Conservation (phyloP, 1,140 invertebrate species). For the Trichogramma pretiosum region DNA sequence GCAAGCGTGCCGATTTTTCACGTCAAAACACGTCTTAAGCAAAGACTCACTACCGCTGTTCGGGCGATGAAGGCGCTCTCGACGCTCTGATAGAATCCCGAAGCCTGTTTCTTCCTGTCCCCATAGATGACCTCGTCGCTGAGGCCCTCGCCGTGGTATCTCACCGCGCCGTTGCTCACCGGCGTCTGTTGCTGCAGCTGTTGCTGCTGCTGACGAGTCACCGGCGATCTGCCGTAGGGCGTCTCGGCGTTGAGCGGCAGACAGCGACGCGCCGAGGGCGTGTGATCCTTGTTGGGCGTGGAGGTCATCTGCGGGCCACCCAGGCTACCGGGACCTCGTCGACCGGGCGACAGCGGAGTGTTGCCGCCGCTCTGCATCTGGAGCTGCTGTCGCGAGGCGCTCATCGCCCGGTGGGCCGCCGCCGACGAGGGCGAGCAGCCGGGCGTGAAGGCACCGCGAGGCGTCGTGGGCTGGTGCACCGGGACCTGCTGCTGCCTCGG, state of each 20-base stretch:
- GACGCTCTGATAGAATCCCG: conserved; percentile 29
- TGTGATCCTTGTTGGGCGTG: conserved; percentile 42
- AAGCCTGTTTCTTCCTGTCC: conserved; percentile 24
- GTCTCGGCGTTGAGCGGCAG: conserved; percentile 34
- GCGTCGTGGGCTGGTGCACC: conserved; percentile 37
- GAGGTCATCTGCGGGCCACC: conserved; percentile 37
- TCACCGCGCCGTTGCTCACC: conserved; percentile 34
- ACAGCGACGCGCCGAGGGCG: conserved; percentile 38
- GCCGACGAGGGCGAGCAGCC: conserved; percentile 33
- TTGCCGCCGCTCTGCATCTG: conserved; percentile 15
- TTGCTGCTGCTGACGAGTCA: not conserved
- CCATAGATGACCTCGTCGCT: conserved; percentile 14
- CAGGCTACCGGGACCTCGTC: not conserved
- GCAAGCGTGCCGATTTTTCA: not conserved
- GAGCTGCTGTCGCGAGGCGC: conserved; percentile 9
- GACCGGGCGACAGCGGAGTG: conserved; percentile 31
- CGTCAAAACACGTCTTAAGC: not conserved
- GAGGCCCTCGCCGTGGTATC: conserved; percentile 30
- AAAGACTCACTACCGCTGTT: conserved; percentile 40
- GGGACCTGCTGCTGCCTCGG: conserved; percentile 27
- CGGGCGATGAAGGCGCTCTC: conserved; percentile 43
- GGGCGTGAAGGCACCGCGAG: conserved; percentile 41
- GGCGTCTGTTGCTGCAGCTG: too few species aligned
- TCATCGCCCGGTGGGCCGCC: conserved; percentile 12
- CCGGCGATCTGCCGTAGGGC: not conserved